These are phyloP conservation scores for Sebastes trivittatus DNA, from an alignment of 2,797 vertebrate species.

Conservation along the genomic window DNA sequence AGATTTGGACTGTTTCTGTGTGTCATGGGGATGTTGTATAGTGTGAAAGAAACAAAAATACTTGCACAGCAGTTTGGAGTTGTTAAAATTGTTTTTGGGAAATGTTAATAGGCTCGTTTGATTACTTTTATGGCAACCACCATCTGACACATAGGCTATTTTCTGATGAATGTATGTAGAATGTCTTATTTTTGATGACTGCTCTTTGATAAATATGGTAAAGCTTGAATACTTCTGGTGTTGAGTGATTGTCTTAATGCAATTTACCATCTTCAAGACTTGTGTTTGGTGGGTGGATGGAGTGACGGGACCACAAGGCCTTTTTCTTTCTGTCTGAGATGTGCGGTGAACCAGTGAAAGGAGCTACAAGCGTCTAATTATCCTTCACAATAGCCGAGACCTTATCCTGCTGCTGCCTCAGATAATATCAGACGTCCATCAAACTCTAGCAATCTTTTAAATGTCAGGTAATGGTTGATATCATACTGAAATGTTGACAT, in stretches of 20 bases:
- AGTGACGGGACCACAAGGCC: not conserved
- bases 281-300: not conserved
- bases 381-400: not conserved
- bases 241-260: slow-evolving; percentile 39
- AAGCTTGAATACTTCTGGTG: slow-evolving; percentile 55
- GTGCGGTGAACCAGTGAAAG: not conserved
- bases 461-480: not conserved
- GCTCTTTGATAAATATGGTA: slow-evolving; percentile 77
- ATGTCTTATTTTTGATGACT: slow-evolving; percentile 80
- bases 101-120: slow-evolving; percentile 56
- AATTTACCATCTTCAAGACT: not conserved
- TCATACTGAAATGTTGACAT: not conserved
- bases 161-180: slow-evolving; percentile 76
- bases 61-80: slow-evolving; percentile 51
- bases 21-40: slow-evolving; percentile 30
- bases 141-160: slow-evolving; percentile 66
- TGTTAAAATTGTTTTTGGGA: slow-evolving; percentile 45
- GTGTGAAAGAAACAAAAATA: slow-evolving; percentile 28
- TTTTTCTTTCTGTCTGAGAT: not conserved
- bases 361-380: not conserved
- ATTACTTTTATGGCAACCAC: slow-evolving; percentile 50
- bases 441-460: not conserved
- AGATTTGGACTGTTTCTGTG: slow-evolving; percentile 30
- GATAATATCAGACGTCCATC: not conserved
- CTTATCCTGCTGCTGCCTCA: not conserved